phyloP scores from a whole-genome alignment of 2,113 vertebrate species.

The Alaudala cheleensis region DNA sequence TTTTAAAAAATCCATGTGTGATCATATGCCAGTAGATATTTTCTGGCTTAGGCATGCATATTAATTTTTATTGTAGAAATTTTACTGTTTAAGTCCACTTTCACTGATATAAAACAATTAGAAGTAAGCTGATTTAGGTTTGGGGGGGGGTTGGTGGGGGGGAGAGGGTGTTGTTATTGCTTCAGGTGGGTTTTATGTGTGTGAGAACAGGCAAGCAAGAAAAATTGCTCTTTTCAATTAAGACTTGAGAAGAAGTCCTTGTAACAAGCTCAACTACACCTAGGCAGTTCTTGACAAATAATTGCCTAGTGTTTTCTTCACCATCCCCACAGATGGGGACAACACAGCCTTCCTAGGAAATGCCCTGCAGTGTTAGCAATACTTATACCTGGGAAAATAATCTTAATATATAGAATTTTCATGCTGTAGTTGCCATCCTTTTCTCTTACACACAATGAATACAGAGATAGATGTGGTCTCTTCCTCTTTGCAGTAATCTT shows the following conservation, averaged over 20 bases:
- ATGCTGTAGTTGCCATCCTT: background rate
- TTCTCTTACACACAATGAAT: background rate
- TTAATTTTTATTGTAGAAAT: background rate
- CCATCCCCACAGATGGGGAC: background rate
- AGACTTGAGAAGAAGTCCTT: background rate
- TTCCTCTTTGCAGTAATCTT: background rate
- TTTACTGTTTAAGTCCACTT: background rate
- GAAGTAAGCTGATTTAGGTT: background rate
- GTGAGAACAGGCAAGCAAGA: background rate
- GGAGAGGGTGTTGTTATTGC: background rate
- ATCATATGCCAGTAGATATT: background rate
- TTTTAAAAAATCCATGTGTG: background rate
- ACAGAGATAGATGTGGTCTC: background rate
- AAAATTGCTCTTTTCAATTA: background rate
- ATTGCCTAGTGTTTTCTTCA: background rate
- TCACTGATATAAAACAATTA: background rate
- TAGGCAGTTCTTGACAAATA: background rate
- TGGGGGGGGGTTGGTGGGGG: no score
- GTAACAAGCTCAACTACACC: background rate
- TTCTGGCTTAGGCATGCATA: background rate
- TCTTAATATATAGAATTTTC: background rate
- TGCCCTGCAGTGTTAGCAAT: background rate
- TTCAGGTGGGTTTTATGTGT: background rate
- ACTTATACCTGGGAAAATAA: background rate
- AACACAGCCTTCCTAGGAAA: background rate